Conservation (phyloP, 1,140 invertebrate genomes). For the Drosophila pallidifrons region DNA sequence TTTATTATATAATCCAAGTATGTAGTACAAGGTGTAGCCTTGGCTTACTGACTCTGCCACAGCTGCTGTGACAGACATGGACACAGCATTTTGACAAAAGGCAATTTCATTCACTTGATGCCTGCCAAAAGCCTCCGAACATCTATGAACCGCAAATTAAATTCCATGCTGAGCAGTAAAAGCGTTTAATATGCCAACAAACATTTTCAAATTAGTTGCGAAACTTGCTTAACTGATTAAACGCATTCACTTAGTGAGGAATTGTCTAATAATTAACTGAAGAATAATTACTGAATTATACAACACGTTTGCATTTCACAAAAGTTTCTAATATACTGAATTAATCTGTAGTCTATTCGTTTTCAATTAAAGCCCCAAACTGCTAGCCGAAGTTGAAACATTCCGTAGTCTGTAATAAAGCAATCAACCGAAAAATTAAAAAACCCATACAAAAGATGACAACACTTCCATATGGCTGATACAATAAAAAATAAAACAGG, state of each 20-base stretch:
- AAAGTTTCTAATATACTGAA: too few species aligned
- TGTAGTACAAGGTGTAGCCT: constrained; percentile 24
- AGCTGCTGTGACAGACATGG: constrained; percentile 7
- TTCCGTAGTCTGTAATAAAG: constrained; percentile 50
- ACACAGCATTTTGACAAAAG: constrained; percentile 51
- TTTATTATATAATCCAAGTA: constrained; percentile 29
- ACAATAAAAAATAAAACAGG: constrained; percentile 7
- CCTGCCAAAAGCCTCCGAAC: constrained; percentile 32
- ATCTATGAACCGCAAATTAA: constrained; percentile 51
- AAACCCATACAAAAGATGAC: constrained; percentile 54
- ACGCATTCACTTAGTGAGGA: neutral
- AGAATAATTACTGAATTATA: neutral
- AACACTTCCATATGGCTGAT: constrained; percentile 5
- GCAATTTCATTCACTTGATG: constrained; percentile 57
- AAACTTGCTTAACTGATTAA: constrained; percentile 9
- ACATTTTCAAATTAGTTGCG: constrained; percentile 11
- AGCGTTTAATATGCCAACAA: constrained; percentile 10
- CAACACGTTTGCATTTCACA: too few species aligned
- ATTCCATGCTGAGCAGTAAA: constrained; percentile 20
- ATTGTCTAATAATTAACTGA: neutral
- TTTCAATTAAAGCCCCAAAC: constrained; percentile 36
- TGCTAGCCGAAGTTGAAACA: neutral
- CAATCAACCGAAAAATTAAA: constrained; percentile 65
- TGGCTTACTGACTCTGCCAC: constrained; percentile 36
- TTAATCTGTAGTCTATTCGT: constrained; percentile 2